These are phyloP conservation scores for Heterodera schachtii DNA, from an alignment of 1,140 invertebrate species.

Conservation along the genomic window DNA sequence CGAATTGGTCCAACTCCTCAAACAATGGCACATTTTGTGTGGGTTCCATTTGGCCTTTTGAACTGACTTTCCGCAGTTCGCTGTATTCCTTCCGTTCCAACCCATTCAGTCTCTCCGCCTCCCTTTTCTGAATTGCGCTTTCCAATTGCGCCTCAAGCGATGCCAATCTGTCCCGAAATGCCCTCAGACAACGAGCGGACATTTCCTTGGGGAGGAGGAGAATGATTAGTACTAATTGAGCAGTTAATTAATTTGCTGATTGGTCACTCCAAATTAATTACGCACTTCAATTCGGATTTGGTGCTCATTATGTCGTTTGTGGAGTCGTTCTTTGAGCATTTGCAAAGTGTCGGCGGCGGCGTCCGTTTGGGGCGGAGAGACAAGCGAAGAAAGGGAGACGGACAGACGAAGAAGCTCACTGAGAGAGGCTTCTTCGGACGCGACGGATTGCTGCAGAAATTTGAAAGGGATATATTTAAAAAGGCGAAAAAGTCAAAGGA, in stretches of 20 bases:
- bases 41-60: background rate
- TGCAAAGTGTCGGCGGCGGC: background rate
- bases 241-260: no score
- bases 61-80: slow-evolving; percentile 7
- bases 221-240: background rate
- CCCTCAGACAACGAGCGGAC: background rate
- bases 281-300: background rate
- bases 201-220: background rate
- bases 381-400: background rate
- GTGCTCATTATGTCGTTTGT: background rate
- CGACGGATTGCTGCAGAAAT: slow-evolving; percentile 6
- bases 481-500: no score
- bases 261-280: no score
- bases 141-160: slow-evolving; percentile 1
- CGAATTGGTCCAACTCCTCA: background rate
- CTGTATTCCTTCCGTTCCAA: slow-evolving; percentile 1
- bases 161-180: background rate
- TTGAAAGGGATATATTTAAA: no score
- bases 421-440: background rate
- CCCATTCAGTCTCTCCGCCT: background rate
- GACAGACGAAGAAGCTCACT: background rate
- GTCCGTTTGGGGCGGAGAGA: background rate
- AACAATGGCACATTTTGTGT: background rate
- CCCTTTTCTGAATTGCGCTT: background rate
- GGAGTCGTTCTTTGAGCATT: background rate